Evolutionary conservation across 2,888 invertebrate species (phyloP).

Genomic region (Cybosia mesomella): DNA sequence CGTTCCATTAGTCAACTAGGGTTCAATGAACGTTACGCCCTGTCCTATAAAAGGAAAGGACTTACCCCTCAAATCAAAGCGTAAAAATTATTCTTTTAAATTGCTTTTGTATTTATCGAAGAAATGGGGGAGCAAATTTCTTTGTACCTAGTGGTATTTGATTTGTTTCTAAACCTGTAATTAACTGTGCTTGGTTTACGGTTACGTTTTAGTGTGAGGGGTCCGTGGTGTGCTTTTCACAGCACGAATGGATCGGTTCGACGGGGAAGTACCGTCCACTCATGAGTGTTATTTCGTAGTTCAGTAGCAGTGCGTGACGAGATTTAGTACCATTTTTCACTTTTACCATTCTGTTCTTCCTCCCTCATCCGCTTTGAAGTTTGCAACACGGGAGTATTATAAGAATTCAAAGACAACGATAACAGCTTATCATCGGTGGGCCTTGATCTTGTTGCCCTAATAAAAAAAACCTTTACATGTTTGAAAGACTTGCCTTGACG

Average conservation of each 20-base stretch:
- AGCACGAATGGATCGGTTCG: not conserved
- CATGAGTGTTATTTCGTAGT: not conserved
- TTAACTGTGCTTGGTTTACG: slow-evolving; percentile 15
- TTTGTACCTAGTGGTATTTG: slow-evolving; percentile 30
- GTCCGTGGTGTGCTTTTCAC: not conserved
- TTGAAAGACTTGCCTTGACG: too few relatives aligned
- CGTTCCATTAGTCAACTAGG: slow-evolving; percentile 54
- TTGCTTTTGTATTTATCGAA: slow-evolving; percentile 51
- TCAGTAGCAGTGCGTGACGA: not conserved
- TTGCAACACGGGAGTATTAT: not conserved
- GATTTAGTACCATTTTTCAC: not conserved
- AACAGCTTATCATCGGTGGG: too few relatives aligned
- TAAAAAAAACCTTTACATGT: too few relatives aligned
- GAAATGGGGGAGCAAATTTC: slow-evolving; percentile 30
- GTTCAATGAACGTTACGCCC: slow-evolving; percentile 51
- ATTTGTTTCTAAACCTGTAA: slow-evolving; percentile 27
- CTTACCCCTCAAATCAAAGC: slow-evolving; percentile 55
- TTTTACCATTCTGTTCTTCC: not conserved
- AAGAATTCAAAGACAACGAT: too few relatives aligned
- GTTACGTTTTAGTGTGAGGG: slow-evolving; percentile 6
- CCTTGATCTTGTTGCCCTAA: too few relatives aligned
- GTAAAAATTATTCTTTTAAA: slow-evolving; percentile 59
- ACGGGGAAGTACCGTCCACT: not conserved
- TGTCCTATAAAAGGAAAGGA: slow-evolving; percentile 59
- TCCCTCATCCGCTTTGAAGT: not conserved